A percentile compares a stretch with the other conserved stretches of the same genome.
Conservation (phyloP, 2,797 vertebrate species). For the Cottoperca gobio region DNA sequence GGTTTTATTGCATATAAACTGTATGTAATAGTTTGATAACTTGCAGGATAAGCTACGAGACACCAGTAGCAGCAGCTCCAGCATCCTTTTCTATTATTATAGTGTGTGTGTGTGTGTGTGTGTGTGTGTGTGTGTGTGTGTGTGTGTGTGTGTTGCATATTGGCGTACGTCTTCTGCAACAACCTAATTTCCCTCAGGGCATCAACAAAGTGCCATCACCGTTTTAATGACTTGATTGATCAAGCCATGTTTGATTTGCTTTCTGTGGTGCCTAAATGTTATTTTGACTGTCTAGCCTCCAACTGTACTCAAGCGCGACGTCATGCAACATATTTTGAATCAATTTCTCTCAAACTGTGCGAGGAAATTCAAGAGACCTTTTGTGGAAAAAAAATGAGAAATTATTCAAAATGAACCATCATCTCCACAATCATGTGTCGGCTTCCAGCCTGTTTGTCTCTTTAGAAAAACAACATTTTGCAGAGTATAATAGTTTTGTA, state of each 20-base stretch:
- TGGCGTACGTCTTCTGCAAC: conserved; percentile 29
- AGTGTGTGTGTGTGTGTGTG: conserved; percentile 29
- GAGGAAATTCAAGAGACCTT: conserved; percentile 24
- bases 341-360: conserved; percentile 37
- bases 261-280: conserved; percentile 19
- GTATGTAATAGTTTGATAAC: neutral
- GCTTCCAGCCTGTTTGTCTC: conserved; percentile 30
- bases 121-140: too few species aligned
- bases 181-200: conserved; percentile 50
- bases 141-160: conserved; percentile 29
- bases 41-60: conserved; percentile 3
- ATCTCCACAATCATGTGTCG: conserved; percentile 9
- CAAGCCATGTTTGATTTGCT: conserved; percentile 50
- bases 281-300: conserved; percentile 3
- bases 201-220: conserved; percentile 51
- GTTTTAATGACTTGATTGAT: conserved; percentile 62
- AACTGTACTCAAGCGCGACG: conserved; percentile 3
- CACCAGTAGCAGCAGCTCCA: conserved; percentile 12
- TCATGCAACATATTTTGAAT: conserved; percentile 29
- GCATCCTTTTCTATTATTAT: conserved; percentile 21
- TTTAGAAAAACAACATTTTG: conserved; percentile 37
- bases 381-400: conserved; percentile 17
- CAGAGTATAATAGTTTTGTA: conserved; percentile 3
- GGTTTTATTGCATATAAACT: conserved; percentile 2
- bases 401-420: conserved; percentile 35